These are phyloP conservation scores for Tadarida brasiliensis DNA, from an alignment of 2,797 vertebrate species.

Conservation along the genomic window DNA sequence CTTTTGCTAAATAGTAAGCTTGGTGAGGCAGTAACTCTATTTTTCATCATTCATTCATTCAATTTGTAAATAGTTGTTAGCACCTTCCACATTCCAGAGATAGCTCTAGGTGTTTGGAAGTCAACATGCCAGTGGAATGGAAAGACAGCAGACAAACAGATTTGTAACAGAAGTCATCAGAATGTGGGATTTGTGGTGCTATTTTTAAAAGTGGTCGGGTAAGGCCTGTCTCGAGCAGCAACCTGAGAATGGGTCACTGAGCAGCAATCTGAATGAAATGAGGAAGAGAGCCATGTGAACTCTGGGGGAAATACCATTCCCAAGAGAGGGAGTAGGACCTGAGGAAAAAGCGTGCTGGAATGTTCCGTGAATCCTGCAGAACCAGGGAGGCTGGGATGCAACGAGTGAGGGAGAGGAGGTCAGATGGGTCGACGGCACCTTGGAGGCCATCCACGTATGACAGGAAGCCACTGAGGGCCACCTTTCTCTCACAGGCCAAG, in stretches of 20 bases:
- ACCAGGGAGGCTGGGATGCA: neutral
- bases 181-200: neutral
- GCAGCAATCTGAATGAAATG: neutral
- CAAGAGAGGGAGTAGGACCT: neutral
- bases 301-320: neutral
- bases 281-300: neutral
- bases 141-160: neutral
- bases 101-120: neutral
- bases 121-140: neutral
- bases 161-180: neutral
- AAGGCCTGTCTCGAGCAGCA: neutral
- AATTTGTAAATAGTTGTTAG: neutral
- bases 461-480: neutral
- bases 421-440: neutral
- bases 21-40: neutral
- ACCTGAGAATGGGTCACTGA: neutral
- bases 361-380: neutral
- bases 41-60: neutral
- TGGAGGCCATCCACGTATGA: neutral
- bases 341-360: neutral
- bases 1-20: neutral
- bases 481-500: neutral
- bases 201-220: neutral
- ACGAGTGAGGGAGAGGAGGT: neutral
- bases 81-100: neutral